phyloP scores from a whole-genome alignment of 1,140 invertebrate genomes.

The Pinna nobilis region DNA sequence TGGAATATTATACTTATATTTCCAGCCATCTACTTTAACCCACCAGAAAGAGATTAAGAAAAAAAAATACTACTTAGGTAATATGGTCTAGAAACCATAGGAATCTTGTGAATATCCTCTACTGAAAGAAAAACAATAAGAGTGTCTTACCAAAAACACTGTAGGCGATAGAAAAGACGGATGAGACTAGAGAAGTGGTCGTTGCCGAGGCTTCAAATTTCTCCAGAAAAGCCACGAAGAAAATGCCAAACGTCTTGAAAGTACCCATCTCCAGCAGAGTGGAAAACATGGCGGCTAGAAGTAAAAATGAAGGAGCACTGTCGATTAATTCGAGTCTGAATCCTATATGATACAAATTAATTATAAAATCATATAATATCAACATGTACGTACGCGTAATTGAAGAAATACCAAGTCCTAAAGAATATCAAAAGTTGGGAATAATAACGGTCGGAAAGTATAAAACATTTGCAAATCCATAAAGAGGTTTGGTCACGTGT shows the following conservation, averaged over 20 bases:
- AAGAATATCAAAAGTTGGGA: neutral
- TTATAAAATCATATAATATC: neutral
- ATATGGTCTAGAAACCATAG: no score
- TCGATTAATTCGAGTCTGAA: no score
- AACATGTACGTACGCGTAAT: neutral
- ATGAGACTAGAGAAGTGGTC: neutral
- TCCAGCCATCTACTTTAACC: no score
- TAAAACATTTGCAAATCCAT: no score
- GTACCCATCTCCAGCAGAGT: conserved; percentile 7
- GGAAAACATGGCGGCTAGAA: neutral
- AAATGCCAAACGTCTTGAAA: conserved; percentile 2
- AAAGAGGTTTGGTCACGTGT: no score
- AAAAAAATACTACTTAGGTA: no score
- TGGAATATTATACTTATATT: no score
- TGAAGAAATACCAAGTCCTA: neutral
- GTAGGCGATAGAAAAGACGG: conserved; percentile 1
- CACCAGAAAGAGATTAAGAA: no score
- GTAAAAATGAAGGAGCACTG: neutral
- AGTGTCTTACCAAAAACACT: conserved; percentile 2
- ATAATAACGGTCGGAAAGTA: neutral
- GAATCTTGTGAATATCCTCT: no score
- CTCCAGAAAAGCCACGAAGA: neutral
- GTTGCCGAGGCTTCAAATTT: neutral
- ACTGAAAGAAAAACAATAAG: no score
- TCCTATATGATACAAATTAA: no score